Conservation (phyloP, 2,888 invertebrate species). For the Arge pagana region DNA sequence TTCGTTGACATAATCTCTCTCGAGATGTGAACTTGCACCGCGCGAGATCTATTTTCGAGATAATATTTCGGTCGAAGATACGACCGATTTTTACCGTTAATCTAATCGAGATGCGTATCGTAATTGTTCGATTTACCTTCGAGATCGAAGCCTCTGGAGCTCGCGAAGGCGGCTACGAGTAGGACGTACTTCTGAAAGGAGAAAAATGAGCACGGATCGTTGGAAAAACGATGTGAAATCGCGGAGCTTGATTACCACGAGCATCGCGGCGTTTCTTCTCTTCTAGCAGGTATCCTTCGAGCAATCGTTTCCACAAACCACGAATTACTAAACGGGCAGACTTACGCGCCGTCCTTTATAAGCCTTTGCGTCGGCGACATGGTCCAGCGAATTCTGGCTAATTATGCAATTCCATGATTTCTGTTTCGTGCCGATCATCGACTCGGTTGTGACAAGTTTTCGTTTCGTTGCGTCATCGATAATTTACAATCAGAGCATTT, state of each 20-base stretch:
- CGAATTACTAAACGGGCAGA: slow-evolving; percentile 20
- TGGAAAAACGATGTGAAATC: too few relatives aligned
- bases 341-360: slow-evolving; percentile 12
- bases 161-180: neutral
- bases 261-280: neutral
- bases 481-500: too few relatives aligned
- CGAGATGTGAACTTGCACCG: too few relatives aligned
- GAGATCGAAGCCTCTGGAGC: slow-evolving; percentile 6
- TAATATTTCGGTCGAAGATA: too few relatives aligned
- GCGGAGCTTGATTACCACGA: neutral
- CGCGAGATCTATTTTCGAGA: too few relatives aligned
- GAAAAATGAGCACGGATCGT: too few relatives aligned
- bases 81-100: too few relatives aligned
- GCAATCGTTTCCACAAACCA: neutral
- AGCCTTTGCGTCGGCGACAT: slow-evolving; percentile 8
- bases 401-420: slow-evolving; percentile 22
- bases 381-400: slow-evolving; percentile 1
- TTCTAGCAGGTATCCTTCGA: neutral
- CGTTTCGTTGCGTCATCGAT: too few relatives aligned
- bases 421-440: slow-evolving; percentile 15
- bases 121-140: slow-evolving; percentile 21
- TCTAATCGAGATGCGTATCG: too few relatives aligned
- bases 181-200: slow-evolving; percentile 10
- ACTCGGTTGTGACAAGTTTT: too few relatives aligned
- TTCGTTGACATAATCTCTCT: too few relatives aligned